Conservation (phyloP, 2,797 vertebrate genomes). For the Mallotus villosus region DNA sequence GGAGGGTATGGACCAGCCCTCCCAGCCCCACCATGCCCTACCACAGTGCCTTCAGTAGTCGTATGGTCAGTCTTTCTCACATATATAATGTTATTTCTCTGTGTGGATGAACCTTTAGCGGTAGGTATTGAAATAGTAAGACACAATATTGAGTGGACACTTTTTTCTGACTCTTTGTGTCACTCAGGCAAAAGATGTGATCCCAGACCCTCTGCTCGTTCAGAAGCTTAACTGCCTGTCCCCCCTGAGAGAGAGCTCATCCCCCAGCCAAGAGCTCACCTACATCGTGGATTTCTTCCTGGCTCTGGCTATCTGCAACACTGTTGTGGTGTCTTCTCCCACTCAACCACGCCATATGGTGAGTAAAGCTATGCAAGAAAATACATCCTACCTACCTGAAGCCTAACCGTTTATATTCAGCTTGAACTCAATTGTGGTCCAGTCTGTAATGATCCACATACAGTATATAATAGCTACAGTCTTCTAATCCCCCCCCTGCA, state of each 20-base stretch:
- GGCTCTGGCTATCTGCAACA: constrained; percentile 91
- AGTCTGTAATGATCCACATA: not conserved
- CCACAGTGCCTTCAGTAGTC: constrained; percentile 83
- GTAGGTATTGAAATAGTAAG: not conserved
- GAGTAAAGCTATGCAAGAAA: constrained; percentile 21
- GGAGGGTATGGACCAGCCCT: constrained; percentile 37
- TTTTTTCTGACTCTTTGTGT: not conserved
- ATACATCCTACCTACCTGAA: not conserved
- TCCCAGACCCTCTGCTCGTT: constrained; percentile 83
- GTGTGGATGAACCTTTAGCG: not conserved
- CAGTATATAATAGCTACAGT: not conserved
- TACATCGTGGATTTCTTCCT: constrained; percentile 91
- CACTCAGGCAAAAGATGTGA: constrained; percentile 85
- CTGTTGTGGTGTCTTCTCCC: constrained; percentile 90
- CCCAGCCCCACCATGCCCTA: constrained; percentile 39
- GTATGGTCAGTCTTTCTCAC: constrained; percentile 77
- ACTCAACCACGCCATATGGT: constrained; percentile 80
- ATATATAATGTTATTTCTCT: not conserved
- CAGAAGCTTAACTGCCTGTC: constrained; percentile 78
- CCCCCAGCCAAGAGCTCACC: constrained; percentile 69
- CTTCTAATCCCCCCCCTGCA: not conserved
- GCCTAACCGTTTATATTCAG: constrained; percentile 1
- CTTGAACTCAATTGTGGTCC: constrained; percentile 36
- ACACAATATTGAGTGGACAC: not conserved
- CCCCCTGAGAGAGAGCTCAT: constrained; percentile 27